Evolutionary conservation across 1,140 invertebrate genomes (phyloP), one percentile per base, ranked within the genome.

Genomic region (Anastrepha ludens): DNA sequence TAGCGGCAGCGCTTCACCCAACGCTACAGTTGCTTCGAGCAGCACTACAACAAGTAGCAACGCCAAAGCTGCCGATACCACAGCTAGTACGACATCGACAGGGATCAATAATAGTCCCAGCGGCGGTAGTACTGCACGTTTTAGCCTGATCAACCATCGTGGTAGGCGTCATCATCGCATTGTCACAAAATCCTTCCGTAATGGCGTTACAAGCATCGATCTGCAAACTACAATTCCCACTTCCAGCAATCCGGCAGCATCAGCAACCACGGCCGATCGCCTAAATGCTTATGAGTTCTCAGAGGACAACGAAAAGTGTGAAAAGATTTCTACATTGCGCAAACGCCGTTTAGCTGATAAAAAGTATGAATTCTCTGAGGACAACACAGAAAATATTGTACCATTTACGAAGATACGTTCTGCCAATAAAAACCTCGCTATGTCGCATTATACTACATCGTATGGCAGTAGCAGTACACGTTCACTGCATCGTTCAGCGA

Each of bases 311-410:
- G 96, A 97, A 89, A 96, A 96, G 86, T 97, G 96, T 90, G 97
- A 97, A 91, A 98, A 97, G 91, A 95, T 98, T 4, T 97, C 96
- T 89, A 96, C 96, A 70, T 97, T 97, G 91, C 94, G 97, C 6
- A 97, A 97, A 91, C 94, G 97, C 81, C 94, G 97, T 3, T 93
- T 98, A 55, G 97, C 97, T 0, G 97, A 98, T 90, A 98, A 98
- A 92, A 98, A 98, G 91, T 98, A 98, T 91, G 97, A 98, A 91
- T 97, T 98, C 90, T 97, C 96, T 4, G 97, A 97, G 87, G 97
- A 97, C 89, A 97, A 97, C 91, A 96, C 96, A 7, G 97, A 97
- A 91, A 97, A 97, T 92, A 97, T 97, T 88, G 95, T 97, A 89
- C 96, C 96, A 65, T 97, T 97, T 91, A 96, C 92, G 4, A 93